Conservation (phyloP, 1,140 invertebrate genomes). For the Leptestheria dahalacensis region DNA sequence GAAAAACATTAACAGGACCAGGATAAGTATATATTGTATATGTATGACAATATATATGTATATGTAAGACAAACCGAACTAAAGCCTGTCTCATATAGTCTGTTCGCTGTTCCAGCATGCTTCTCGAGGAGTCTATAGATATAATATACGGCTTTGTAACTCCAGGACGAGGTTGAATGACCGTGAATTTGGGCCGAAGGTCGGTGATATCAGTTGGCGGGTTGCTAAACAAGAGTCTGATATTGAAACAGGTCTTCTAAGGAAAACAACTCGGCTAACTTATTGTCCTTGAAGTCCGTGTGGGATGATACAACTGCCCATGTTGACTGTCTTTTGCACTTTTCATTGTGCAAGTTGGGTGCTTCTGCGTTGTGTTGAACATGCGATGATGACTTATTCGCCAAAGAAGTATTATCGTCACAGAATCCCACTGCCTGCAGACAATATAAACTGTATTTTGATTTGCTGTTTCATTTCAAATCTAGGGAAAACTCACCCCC, state of each 20-base stretch:
- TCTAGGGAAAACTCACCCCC: too few species aligned
- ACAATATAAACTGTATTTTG: too few species aligned
- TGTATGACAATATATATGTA: too few species aligned
- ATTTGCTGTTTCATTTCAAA: too few species aligned
- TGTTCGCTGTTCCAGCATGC: neutral
- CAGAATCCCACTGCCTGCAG: neutral
- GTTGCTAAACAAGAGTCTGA: neutral
- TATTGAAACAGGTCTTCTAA: neutral
- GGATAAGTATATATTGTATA: too few species aligned
- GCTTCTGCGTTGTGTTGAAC: conserved; percentile 24
- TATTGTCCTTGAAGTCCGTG: conserved; percentile 20
- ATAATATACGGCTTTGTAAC: neutral
- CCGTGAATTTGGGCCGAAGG: neutral
- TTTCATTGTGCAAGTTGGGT: conserved; percentile 28
- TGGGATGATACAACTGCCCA: conserved; percentile 23
- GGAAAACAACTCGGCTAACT: neutral
- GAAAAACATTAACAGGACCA: too few species aligned
- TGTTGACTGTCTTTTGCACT: conserved; percentile 21
- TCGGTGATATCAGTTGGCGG: neutral
- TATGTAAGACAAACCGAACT: neutral
- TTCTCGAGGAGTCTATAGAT: neutral
- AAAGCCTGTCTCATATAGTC: neutral
- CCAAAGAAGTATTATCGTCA: conserved; percentile 19
- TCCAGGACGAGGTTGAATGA: neutral
- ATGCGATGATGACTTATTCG: conserved; percentile 4